Base-by-base conservation (phyloP, 2,113 vertebrate genomes). In the Formicarius rufipectus region DNA sequence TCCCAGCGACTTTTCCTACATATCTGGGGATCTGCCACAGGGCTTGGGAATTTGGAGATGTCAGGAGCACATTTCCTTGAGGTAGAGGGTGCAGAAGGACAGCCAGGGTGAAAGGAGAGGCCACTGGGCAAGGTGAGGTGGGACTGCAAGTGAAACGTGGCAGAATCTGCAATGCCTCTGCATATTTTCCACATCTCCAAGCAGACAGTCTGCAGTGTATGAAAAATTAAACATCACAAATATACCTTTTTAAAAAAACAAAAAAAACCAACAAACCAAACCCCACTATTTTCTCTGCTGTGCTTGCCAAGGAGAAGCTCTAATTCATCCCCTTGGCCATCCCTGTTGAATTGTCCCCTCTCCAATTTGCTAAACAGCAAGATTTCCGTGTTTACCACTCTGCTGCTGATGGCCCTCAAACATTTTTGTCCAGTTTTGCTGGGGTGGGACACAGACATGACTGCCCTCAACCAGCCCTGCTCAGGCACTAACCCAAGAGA, bases 291-390 rank as follows among this genome's bases (percentile, higher is more conserved):
- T 97, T 93, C 88, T 95, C 35, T 44, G 40, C 49, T 0, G 14
- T 21, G 58, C 80, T 93, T 88, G 90, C 90, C 93, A 95, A 81
- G 81, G 73, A 33, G 35, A 67, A 97, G 96, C 92, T 94, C 86
- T 90, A 87, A 93, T 59, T 92, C 88, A 87, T 78, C 71, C 55
- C 75, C 56, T 96, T 95, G 82, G 93, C 91, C 73, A 69, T 50
- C 53, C 63, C 82, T 68, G 87, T 67, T 83, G 79, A 62, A 72
- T 85, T 97, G 96, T 95, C 75, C 95, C 95, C 94, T 67, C 58
- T 44, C 39, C 56, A 93, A 91, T 97, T 97, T 97, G 74, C 92
- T 97, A 96, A 98, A 97, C 97, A 97, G 81, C 25, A 27, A 37
- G 45, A 97, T 97, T 91, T 23, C 94, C 96, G 97, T 97, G 96